Evolutionary conservation across 2,888 invertebrate species (phyloP), one percentile per base, ranked within the genome.

Genomic region (Drosophila kuntzei): DNA sequence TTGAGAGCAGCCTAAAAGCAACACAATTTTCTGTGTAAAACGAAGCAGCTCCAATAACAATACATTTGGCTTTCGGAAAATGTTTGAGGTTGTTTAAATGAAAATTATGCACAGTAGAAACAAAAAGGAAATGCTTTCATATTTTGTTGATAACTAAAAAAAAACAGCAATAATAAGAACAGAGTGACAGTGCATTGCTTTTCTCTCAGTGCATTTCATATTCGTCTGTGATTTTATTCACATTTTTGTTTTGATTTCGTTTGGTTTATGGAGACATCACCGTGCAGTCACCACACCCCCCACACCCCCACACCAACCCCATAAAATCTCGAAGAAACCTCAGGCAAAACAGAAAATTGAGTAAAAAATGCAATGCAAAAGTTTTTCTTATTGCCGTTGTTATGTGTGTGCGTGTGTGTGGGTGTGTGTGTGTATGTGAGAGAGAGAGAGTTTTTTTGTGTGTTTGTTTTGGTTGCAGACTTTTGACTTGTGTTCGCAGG

Each of bases 401-500:
- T 29, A 2, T 18, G 32, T 37, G 36, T 53, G 14, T 41, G 22
- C 43, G 44, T 50, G 20, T 32, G 53, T 47, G 22, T 22, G 22
- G 2, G 20, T 36, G 14, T 49, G 18, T 8, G 41, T 41, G 27
- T 57, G 34, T 29, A 25, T n/a, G 46, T 12, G 36, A 25, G 22
- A 12, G 16, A 12, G 20, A 16, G 32, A n/a, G n/a, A n/a, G n/a
- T n/a, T 34, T 55, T 58, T 62, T 70, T 78, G 57, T 78, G 75
- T 83, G 69, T 83, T 83, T 72, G 79, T 80, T 82, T 81, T 66
- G 85, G 68, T 69, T 81, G 71, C 70, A 73, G 84, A 81, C 80
- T 79, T 75, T 59, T 82, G 80, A 77, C 75, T 86, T 72, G 69
- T 67, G 59, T 72, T 58, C 44, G 78, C 80, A 72, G 63, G 63